Percentiles rank a stretch among this genome's conserved stretches.
Conservation (phyloP, 2,888 invertebrate species). For the Polydrusus tereticollis region DNA sequence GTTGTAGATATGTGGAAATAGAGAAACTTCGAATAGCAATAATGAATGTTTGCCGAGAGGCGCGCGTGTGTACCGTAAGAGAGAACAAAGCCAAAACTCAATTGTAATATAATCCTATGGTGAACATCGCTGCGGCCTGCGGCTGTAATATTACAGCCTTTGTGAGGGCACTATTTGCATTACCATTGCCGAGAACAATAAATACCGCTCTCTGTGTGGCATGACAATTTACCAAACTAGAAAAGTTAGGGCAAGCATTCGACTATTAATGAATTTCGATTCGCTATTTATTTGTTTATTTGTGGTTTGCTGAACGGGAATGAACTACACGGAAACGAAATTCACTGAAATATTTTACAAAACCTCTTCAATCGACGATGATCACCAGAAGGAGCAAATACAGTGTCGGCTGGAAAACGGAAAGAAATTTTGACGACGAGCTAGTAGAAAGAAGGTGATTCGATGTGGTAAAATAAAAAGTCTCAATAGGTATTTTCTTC, state of each 20-base stretch:
- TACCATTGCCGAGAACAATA: conserved; percentile 48
- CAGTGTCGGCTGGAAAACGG: too few species aligned
- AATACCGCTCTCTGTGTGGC: conserved; percentile 37
- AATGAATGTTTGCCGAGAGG: conserved; percentile 43
- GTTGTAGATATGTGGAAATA: conserved; percentile 21
- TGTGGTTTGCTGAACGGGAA: too few species aligned
- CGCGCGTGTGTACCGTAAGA: conserved; percentile 34
- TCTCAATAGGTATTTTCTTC: too few species aligned
- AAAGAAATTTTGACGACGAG: too few species aligned
- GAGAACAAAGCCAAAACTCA: conserved; percentile 50
- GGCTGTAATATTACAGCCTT: conserved; percentile 56
- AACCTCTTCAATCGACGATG: too few species aligned
- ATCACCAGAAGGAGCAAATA: too few species aligned
- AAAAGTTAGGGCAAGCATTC: conserved; percentile 16
- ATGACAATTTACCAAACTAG: conserved; percentile 31
- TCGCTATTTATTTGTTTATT: background rate
- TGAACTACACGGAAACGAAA: too few species aligned
- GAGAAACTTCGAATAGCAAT: conserved; percentile 38
- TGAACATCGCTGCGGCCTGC: conserved; percentile 51
- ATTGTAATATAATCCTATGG: conserved; percentile 48
- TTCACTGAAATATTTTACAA: too few species aligned
- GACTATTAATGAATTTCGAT: conserved; percentile 1
- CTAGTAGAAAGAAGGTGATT: too few species aligned
- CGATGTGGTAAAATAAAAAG: too few species aligned
- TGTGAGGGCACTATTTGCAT: conserved; percentile 54